Conservation (phyloP, 2,797 vertebrate species). For the Euphonia xanthogaster region DNA sequence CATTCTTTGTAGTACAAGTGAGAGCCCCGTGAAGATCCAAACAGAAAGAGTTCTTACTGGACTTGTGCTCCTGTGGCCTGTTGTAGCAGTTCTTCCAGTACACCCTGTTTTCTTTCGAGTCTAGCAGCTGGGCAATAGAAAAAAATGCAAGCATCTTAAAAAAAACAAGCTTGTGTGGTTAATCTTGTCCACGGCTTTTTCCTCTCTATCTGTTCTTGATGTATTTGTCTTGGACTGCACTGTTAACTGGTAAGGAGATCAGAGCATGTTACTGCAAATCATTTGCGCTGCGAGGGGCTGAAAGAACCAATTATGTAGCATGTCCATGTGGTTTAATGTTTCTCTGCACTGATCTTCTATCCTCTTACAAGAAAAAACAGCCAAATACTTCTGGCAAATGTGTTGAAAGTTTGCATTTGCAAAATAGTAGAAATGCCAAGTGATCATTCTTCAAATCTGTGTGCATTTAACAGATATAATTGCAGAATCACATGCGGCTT, state of each 20-base stretch:
- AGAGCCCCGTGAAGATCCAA: constrained; percentile 70
- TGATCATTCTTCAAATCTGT: neutral
- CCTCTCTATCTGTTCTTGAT: constrained; percentile 1
- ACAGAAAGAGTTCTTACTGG: constrained; percentile 68
- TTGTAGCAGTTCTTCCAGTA: constrained; percentile 51
- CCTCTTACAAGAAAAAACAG: neutral
- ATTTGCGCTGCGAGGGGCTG: neutral
- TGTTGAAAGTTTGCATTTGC: constrained; percentile 13
- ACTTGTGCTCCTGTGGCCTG: constrained; percentile 54
- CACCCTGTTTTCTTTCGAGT: constrained; percentile 55
- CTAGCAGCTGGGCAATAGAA: constrained; percentile 50
- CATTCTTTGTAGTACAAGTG: constrained; percentile 67
- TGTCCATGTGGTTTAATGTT: neutral
- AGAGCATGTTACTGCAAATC: neutral
- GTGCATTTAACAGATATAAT: neutral
- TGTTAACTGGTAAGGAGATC: constrained; percentile 28
- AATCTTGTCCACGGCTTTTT: constrained; percentile 45
- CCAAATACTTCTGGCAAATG: neutral
- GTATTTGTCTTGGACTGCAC: constrained; percentile 12
- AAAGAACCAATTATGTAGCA: constrained; percentile 35
- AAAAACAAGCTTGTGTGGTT: constrained; percentile 9
- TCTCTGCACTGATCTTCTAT: neutral
- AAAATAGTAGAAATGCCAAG: neutral
- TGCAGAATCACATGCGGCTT: neutral
- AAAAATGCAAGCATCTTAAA: constrained; percentile 26